phyloP scores from a whole-genome alignment of 1,140 invertebrate species.

The Achroia grisella region DNA sequence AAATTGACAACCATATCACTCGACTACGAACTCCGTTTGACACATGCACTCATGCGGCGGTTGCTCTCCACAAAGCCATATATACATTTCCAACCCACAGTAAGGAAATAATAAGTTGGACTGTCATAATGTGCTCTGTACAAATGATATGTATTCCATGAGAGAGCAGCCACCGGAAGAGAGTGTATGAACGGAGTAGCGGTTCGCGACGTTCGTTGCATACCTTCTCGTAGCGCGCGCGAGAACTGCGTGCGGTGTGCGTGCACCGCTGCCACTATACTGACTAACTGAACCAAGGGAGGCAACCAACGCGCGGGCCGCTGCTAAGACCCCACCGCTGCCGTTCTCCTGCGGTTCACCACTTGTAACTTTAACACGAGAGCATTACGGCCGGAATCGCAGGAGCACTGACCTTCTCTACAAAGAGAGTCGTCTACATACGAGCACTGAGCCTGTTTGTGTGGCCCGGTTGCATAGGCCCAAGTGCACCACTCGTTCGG shows the following conservation, averaged over 20 bases:
- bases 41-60: constrained; percentile 23
- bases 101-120: constrained; percentile 8
- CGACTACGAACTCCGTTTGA: constrained; percentile 14
- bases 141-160: background rate
- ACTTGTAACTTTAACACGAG: constrained; percentile 57
- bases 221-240: constrained; percentile 68
- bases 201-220: constrained; percentile 27
- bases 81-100: constrained; percentile 14
- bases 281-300: constrained; percentile 34
- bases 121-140: background rate
- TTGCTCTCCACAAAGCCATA: constrained; percentile 14
- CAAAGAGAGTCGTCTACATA: constrained; percentile 20
- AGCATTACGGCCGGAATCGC: constrained; percentile 58
- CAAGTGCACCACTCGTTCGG: constrained; percentile 28
- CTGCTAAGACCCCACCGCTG: constrained; percentile 55
- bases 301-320: constrained; percentile 40
- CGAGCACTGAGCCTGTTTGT: constrained; percentile 28
- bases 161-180: constrained; percentile 61
- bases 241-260: constrained; percentile 70
- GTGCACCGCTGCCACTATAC: constrained; percentile 68
- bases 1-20: constrained; percentile 6
- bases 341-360: constrained; percentile 55
- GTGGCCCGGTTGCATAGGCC: constrained; percentile 30
- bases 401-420: constrained; percentile 61
- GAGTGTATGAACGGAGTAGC: constrained; percentile 33